These are phyloP conservation scores for Arrhamphus sclerolepis DNA, from an alignment of 2,797 vertebrate species.

Conservation along the genomic window DNA sequence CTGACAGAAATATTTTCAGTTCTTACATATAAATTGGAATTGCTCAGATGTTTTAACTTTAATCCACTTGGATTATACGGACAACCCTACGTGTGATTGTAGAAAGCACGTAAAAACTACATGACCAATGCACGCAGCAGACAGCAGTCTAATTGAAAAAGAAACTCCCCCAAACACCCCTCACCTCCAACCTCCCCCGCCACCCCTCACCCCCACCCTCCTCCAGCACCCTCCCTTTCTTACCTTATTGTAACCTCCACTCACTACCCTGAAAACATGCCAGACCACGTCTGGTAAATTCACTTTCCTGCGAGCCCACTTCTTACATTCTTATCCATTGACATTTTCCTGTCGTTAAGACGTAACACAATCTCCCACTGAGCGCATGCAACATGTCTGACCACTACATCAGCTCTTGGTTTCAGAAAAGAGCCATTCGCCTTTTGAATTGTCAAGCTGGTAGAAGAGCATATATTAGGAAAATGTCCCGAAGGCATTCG, in stretches of 20 bases:
- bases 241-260: constrained; percentile 81
- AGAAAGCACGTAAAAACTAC: constrained; percentile 18
- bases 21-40: too few species aligned
- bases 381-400: constrained; percentile 78
- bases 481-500: constrained; percentile 67
- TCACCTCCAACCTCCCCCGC: too few species aligned
- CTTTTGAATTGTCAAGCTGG: constrained; percentile 33
- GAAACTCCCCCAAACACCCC: neutral
- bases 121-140: constrained; percentile 27
- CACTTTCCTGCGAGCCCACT: constrained; percentile 79
- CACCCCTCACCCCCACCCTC: neutral
- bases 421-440: constrained; percentile 42
- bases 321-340: constrained; percentile 84
- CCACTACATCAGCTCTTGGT: constrained; percentile 63
- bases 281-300: constrained; percentile 85
- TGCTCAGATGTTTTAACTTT: too few species aligned
- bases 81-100: constrained; percentile 15
- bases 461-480: constrained; percentile 66
- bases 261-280: constrained; percentile 77
- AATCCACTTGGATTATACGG: too few species aligned
- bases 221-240: constrained; percentile 28
- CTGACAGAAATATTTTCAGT: too few species aligned
- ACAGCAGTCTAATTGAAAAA: constrained; percentile 48
- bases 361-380: constrained; percentile 80
- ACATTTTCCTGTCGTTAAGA: constrained; percentile 86